phyloP scores from a whole-genome alignment of 35 echinoderm and acorn worm genomes.

The Lytechinus variegatus region DNA sequence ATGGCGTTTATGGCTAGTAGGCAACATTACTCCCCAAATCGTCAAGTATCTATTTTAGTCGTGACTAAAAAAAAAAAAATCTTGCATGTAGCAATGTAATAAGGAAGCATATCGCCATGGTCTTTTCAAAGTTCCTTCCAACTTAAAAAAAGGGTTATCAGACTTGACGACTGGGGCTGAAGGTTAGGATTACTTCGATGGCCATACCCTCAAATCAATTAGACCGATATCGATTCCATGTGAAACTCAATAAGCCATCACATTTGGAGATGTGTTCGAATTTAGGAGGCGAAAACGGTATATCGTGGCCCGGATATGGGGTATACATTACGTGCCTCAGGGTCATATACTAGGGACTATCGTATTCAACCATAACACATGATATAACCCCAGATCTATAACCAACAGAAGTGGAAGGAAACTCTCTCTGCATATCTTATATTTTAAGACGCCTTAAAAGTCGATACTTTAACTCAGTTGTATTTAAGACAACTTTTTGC shows the following conservation, averaged over 20 bases:
- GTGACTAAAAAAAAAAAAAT: no score
- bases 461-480: not conserved
- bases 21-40: no score
- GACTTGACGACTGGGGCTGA: not conserved
- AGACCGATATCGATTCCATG: slow-evolving; percentile 19
- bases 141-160: not conserved
- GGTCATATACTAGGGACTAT: not conserved
- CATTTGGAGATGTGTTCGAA: slow-evolving; percentile 13
- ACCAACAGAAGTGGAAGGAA: not conserved
- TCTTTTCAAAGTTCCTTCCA: not conserved
- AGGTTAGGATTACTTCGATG: not conserved
- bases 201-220: slow-evolving; percentile 8
- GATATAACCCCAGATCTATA: not conserved
- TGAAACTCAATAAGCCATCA: slow-evolving; percentile 42
- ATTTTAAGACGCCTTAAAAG: not conserved
- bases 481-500: not conserved
- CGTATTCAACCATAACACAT: not conserved
- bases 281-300: slow-evolving; percentile 7
- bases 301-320: slow-evolving; percentile 12
- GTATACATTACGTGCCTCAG: slow-evolving; percentile 24
- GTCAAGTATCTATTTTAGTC: no score
- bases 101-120: no score
- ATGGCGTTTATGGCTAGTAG: no score
- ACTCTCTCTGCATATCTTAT: not conserved
- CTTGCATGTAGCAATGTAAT: no score